Percentiles rank a stretch among this genome's conserved stretches.
Evolutionary conservation across 2,797 vertebrate species (phyloP).

Genomic region (Mareca strepera): DNA sequence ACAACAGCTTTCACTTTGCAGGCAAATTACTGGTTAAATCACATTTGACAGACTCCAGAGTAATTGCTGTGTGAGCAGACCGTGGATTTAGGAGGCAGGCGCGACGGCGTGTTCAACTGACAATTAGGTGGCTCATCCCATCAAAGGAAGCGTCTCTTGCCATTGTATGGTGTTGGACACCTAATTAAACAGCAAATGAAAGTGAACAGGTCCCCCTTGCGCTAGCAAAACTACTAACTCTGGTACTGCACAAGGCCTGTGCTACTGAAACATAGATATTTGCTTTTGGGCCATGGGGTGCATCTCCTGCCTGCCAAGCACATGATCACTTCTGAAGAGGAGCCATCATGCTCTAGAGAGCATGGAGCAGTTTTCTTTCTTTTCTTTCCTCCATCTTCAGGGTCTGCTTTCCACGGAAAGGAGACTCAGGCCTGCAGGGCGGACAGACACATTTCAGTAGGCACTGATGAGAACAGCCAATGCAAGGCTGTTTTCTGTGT

Average conservation of each 20-base stretch:
- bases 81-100: not conserved
- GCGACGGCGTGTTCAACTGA: not conserved
- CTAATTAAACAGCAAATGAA: conserved; percentile 42
- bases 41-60: not conserved
- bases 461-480: not conserved
- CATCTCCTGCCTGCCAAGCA: not conserved
- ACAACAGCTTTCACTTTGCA: not conserved
- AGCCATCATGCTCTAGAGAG: rapidly evolving
- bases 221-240: not conserved
- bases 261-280: not conserved
- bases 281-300: not conserved
- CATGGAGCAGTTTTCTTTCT: not conserved
- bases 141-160: not conserved
- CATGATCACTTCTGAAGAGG: not conserved
- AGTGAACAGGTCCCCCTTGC: not conserved
- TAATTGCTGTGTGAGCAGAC: not conserved
- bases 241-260: not conserved
- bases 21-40: not conserved
- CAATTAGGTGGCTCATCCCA: not conserved
- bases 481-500: not conserved
- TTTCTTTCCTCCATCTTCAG: not conserved
- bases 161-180: not conserved
- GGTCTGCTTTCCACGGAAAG: not conserved
- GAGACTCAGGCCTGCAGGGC: not conserved
- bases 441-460: not conserved